Base-by-base conservation (phyloP, 2,113 vertebrate genomes). In the Microtus oregoni region DNA sequence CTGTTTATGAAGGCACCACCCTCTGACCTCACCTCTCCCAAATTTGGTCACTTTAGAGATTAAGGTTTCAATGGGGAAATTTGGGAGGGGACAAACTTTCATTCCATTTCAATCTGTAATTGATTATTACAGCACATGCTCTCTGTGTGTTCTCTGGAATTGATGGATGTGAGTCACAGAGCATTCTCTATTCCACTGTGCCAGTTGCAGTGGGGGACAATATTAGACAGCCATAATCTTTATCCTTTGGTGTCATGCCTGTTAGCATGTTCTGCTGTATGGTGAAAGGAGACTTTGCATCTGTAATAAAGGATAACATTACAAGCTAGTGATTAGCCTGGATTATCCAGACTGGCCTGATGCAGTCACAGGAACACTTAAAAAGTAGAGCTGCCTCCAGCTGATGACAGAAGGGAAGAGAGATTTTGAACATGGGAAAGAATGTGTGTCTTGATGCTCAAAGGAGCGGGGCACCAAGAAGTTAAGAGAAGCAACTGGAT, bases 31-130 rank as follows among this genome's bases (percentile, higher is more conserved):
- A 73, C 47, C 19, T 14, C 17, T 28, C n/a, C 52, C 63, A 79
- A 22, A 65, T 72, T 22, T 77, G 38, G 55, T 86, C 41, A 44
- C 52, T 22, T 24, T 55, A 6, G 14, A 22, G 41, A n/a, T 20
- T 22, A 93, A 68, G 35, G 89, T 86, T 90, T 55, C 63, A 93
- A 41, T 44, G n/a, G 70, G 52, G 41, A 87, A 77, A 86, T 72
- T 79, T 90, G 24, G 26, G 35, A n/a, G 14, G 90, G 61, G 81
- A 87, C 30, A 82, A 35, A 50, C 35, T 73, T 86, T n/a, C 44
- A 55, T 75, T 63, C 32, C 41, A 44, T 55, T 73, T 28, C 30
- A 28, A 65, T 32, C 41, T 41, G 28, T 86, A 90, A 67, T 28
- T 83, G 68, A 79, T 89, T 67, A 67, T 93, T 73, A 85, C 88